Conservation (phyloP, 1,140 invertebrate genomes). For the Drosophila parabipectinata region DNA sequence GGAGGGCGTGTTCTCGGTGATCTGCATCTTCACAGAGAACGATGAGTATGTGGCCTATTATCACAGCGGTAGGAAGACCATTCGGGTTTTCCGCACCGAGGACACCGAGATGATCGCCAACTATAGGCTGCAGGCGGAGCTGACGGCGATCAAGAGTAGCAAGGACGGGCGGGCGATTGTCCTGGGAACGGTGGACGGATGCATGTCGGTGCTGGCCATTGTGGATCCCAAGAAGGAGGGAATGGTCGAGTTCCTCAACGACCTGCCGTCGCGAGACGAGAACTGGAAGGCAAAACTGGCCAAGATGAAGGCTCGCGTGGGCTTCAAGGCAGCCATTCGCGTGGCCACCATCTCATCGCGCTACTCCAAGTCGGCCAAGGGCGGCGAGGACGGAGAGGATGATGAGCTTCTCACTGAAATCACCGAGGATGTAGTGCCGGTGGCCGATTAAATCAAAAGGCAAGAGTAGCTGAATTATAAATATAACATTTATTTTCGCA, state of each 20-base stretch:
- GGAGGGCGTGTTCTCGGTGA: conserved; percentile 98
- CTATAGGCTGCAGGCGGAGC: conserved; percentile 95
- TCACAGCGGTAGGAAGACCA: conserved; percentile 94
- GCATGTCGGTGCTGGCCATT: conserved; percentile 95
- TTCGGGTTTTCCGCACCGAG: conserved; percentile 94
- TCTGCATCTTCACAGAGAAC: conserved; percentile 96
- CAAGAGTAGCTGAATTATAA: conserved; percentile 56
- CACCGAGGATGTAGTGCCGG: conserved; percentile 65
- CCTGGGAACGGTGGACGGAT: conserved; percentile 96
- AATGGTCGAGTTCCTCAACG: conserved; percentile 88
- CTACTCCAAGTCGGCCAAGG: conserved; percentile 58
- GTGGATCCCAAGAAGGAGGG: conserved; percentile 90
- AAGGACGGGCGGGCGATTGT: conserved; percentile 92
- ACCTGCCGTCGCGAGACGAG: conserved; percentile 89
- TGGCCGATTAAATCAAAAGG: conserved; percentile 45
- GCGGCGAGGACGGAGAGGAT: conserved; percentile 59
- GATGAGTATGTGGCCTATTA: conserved; percentile 99
- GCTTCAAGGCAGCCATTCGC: conserved; percentile 88
- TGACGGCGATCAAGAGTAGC: conserved; percentile 93
- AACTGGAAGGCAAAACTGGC: conserved; percentile 90
- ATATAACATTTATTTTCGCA: conserved; percentile 76
- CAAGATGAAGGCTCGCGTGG: conserved; percentile 87
- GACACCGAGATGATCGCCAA: conserved; percentile 96
- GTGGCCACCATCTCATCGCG: conserved; percentile 80
- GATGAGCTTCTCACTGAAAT: conserved; percentile 71